These are phyloP conservation scores for Unio delphinus DNA, from an alignment of 2,888 invertebrate species.

Conservation along the genomic window DNA sequence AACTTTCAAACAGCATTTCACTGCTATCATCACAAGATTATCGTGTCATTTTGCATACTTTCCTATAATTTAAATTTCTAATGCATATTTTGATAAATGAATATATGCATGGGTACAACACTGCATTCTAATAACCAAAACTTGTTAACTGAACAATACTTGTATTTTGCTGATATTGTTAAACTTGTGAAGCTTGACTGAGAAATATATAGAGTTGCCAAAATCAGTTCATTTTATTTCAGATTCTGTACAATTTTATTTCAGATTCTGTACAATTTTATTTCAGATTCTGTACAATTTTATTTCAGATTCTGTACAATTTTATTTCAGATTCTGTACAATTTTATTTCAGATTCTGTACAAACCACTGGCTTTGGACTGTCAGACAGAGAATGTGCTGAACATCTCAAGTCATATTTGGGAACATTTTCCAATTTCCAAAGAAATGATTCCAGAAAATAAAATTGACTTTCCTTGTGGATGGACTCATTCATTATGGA, in stretches of 20 bases:
- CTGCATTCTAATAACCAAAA: too few species aligned
- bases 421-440: constrained; percentile 19
- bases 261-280: constrained; percentile 8
- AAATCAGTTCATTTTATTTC: too few species aligned
- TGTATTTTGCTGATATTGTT: too few species aligned
- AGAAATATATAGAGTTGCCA: too few species aligned
- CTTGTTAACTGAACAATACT: too few species aligned
- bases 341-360: constrained; percentile 5
- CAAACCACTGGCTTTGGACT: constrained; percentile 13
- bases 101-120: too few species aligned
- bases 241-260: constrained; percentile 9
- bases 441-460: constrained; percentile 22
- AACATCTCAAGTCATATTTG: constrained; percentile 19
- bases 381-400: constrained; percentile 21
- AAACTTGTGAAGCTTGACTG: too few species aligned
- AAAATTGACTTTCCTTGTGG: constrained; percentile 10
- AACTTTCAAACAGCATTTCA: too few species aligned
- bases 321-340: constrained; percentile 8
- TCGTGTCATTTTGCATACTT: too few species aligned
- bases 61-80: too few species aligned
- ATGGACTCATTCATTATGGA: constrained; percentile 16
- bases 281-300: constrained; percentile 9
- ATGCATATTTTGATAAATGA: too few species aligned
- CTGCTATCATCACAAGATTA: too few species aligned
- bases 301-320: constrained; percentile 8